Evolutionary conservation across 2,113 vertebrate genomes (phyloP), one percentile per base, ranked within the genome.

Genomic region (Cervus canadensis): DNA sequence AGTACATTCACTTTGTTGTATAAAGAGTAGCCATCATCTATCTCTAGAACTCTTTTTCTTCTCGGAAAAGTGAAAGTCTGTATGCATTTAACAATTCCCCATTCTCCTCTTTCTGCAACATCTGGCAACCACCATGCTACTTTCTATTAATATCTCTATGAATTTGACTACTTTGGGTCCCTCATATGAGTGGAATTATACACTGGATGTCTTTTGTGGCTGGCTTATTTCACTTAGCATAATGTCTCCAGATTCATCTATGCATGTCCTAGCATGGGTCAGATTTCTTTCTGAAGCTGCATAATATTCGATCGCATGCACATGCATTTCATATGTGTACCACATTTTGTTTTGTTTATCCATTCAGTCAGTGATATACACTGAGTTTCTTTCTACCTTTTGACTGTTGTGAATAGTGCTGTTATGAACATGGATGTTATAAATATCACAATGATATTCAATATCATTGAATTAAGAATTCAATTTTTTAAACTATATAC

Each of bases 321-420:
- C 1, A 2, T 28, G 19, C 7, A 17, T 1, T 64, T 13, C 1
- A 4, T 2, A 30, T 45, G 5, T 2, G 5, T 2, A 21, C 8
- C 48, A 45, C 23, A 1, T 17, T 76, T 13, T 67, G 9, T 40
- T 50, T 59, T 67, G 4, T 59, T 50, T 59, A 26, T 45, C 16
- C 4, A 40, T 33, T 45, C 50, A 28, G 36, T n/a, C 36, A 56
- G 7, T 26, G n/a, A 7, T n/a, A 25, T 52, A 28, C 40, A 8
- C 67, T 71, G 19, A 71, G 67, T 40, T 40, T n/a, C 67, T 40
- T 71, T 71, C n/a, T 71, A 67, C 40, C 3, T 78, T 36, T 19
- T 7, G 15, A 25, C 25, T 81, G 1, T 59, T 23, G 6, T 87
- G 17, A 87, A 26, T 14, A n/a, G 33, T 26, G 12, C 59, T 92